These are phyloP conservation scores for Nephrotoma flavescens DNA, from an alignment of 2,888 invertebrate genomes.

Conservation along the genomic window DNA sequence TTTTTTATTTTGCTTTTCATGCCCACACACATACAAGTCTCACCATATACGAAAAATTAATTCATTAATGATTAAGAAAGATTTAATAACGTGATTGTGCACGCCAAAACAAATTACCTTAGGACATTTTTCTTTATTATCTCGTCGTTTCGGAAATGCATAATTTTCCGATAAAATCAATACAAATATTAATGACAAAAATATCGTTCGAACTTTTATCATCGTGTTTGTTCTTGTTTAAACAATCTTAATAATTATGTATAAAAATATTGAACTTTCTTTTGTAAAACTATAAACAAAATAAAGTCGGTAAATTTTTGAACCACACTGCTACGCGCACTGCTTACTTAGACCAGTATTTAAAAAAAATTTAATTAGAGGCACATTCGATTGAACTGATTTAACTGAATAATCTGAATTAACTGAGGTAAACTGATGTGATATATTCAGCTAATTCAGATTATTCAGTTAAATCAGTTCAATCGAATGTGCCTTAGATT, in stretches of 20 bases:
- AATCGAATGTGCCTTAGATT: too few species aligned
- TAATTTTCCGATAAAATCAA: background rate
- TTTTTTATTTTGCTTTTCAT: background rate
- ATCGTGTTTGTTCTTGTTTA: background rate
- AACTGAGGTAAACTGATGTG: too few species aligned
- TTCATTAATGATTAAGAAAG: background rate
- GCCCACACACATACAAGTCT: background rate
- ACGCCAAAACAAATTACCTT: slow-evolving; percentile 9
- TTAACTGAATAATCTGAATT: too few species aligned
- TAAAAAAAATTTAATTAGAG: background rate
- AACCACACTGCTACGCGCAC: background rate
- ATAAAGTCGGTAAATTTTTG: background rate
- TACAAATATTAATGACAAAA: background rate
- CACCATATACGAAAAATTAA: background rate
- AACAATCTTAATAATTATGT: background rate
- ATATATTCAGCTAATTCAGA: too few species aligned
- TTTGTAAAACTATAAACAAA: background rate
- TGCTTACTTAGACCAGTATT: background rate
- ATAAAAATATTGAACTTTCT: background rate
- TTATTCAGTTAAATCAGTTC: too few species aligned
- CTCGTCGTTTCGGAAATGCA: slow-evolving; percentile 4
- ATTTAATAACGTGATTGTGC: background rate
- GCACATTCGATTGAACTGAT: too few species aligned
- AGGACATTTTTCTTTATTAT: slow-evolving; percentile 15
- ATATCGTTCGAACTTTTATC: background rate